Conservation (phyloP, 2,113 vertebrate species). For the Sinosuthora webbiana region DNA sequence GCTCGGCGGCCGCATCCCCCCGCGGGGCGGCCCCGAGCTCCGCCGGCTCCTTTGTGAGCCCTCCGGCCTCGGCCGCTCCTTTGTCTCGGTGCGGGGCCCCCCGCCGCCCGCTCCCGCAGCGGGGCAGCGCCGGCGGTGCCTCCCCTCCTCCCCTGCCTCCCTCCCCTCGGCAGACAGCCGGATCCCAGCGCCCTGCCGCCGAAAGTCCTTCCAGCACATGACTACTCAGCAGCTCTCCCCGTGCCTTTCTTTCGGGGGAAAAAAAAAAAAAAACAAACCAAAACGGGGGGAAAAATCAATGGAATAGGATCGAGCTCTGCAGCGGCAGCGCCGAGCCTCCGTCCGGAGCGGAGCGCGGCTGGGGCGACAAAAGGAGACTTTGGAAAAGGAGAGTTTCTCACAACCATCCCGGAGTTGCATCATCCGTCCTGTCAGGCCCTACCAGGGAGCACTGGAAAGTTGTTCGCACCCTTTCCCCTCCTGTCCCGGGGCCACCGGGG, state of each 20-base stretch:
- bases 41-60: conserved; percentile 4
- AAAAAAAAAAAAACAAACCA: neutral
- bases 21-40: neutral
- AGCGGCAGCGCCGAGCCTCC: neutral
- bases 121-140: neutral
- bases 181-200: neutral
- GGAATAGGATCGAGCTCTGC: neutral
- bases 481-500: neutral
- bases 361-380: neutral
- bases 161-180: neutral
- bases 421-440: conserved; percentile 4
- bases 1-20: neutral
- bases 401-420: conserved; percentile 1
- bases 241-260: neutral
- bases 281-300: too few species aligned
- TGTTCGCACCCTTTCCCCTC: conserved; percentile 1
- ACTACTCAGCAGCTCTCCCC: neutral
- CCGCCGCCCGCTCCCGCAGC: neutral
- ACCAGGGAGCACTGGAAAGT: conserved; percentile 1
- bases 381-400: conserved; percentile 4
- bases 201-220: neutral
- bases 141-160: neutral
- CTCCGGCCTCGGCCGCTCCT: conserved; percentile 17
- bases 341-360: neutral
- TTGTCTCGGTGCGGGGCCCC: conserved; percentile 14